These are phyloP conservation scores for Setophaga petechia DNA, from an alignment of 2,113 vertebrate genomes.

Conservation along the genomic window DNA sequence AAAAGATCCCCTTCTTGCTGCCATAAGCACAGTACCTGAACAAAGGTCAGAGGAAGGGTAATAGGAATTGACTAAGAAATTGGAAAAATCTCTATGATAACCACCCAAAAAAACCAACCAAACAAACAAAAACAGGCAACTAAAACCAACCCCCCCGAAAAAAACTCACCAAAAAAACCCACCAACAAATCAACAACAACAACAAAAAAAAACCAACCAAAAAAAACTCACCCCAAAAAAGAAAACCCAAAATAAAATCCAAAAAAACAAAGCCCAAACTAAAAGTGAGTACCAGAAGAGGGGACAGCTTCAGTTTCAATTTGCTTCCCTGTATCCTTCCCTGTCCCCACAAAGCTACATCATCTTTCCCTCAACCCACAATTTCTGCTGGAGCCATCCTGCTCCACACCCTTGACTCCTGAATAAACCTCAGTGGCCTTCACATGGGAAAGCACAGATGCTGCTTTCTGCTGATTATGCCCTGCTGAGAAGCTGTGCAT, in stretches of 20 bases:
- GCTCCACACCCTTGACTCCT: not conserved
- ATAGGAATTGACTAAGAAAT: not conserved
- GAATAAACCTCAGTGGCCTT: not conserved
- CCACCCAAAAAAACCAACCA: rapidly evolving
- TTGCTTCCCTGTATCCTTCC: not conserved
- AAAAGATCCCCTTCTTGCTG: not conserved
- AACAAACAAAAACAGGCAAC: rapidly evolving
- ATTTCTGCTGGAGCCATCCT: not conserved
- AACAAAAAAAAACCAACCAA: too few relatives aligned
- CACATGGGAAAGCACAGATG: not conserved
- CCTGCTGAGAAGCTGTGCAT: not conserved
- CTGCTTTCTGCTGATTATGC: not conserved
- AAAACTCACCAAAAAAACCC: not conserved
- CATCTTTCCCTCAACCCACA: rapidly evolving
- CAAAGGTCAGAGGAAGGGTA: not conserved
- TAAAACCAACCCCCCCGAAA: not conserved
- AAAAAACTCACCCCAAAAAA: not conserved
- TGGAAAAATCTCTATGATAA: not conserved
- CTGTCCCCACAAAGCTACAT: not conserved
- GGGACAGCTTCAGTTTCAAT: not conserved
- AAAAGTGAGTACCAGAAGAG: not conserved
- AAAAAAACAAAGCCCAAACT: not conserved
- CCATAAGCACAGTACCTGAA: not conserved
- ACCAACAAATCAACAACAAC: not conserved
- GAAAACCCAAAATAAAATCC: not conserved